Evolutionary conservation across 2,113 vertebrate species (phyloP), one percentile per base, ranked within the genome.

Genomic region (Lophotis ruficrista): DNA sequence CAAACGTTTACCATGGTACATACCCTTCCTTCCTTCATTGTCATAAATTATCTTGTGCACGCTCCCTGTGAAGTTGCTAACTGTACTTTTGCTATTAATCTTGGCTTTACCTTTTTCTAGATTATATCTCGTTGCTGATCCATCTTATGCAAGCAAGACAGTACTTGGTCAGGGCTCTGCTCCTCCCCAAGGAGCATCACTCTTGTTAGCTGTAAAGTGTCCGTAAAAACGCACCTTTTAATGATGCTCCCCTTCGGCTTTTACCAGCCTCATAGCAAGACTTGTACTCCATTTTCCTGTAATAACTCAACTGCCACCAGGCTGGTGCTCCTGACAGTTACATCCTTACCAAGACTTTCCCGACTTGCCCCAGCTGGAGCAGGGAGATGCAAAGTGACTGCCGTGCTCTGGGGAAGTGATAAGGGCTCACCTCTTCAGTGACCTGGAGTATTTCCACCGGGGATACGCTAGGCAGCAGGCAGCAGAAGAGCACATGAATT

Each of bases 301-400:
- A 95, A 94, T 95, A 96, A 95, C 73, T 95, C 95, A 96, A n/a
- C 81, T 87, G 73, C 91, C 61, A 89, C 87, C 73, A 72, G 16
- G 70, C 51, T 95, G 94, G 72, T 87, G 77, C 83, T 94, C 80
- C 69, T 89, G 94, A 93, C 94, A 91, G 83, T 76, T 91, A 87
- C 77, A 61, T 91, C 86, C 91, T 89, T 84, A 58, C 94, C 73
- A 87, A 83, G 92, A 93, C 70, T 93, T 89, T 81, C 54, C 41
- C 30, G 65, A 72, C 62, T 93, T 94, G 78, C 78, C 91, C 94
- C 89, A 94, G 90, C 80, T 94, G 96, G 95, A 94, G 58, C 54
- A 72, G 27, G 53, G 92, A 85, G 73, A 96, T 89, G 91, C 87
- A 92, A 87, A 96, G 83, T 68, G 41, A 90, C 89, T 94, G 89